Evolutionary conservation across 2,797 vertebrate species (phyloP), one percentile per base, ranked within the genome.

Genomic region (Arrhamphus sclerolepis): DNA sequence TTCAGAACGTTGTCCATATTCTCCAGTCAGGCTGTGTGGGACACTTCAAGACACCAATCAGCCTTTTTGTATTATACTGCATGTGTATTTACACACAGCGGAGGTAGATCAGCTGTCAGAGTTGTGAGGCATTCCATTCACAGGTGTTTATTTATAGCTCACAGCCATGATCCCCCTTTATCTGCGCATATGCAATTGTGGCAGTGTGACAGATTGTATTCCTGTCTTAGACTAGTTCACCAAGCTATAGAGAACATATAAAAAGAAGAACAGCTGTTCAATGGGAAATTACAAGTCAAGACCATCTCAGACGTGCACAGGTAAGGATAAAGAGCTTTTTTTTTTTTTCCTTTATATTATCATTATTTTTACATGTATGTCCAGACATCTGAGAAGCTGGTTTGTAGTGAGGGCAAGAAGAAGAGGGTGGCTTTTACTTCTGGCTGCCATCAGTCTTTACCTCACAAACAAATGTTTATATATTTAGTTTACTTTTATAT

Each of bases 281-380:
- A 98, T 98, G 97, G 96, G 96, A 70, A 98, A 99, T 92, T 98
- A 99, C 82, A 98, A 99, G 92, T 98, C 96, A 62, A 95, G 97
- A 93, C 97, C 95, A 11, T 95, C 93, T 16, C 97, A 98, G 89
- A 98, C 96, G 2, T 98, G 97, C 66, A 98, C 97, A 84, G 96
- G 96, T 98, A 98, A 94, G 69, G 76, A 13, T 38, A 49, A 0
- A 0, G 11, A 46, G 20, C 5, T 34, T 29, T 8, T 49, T 42
- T 66, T 3, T 28, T 19, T 11, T 24, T n/a, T n/a, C n/a, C n/a
- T n/a, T n/a, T n/a, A n/a, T 24, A 18, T 34, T 4, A 22, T 51
- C 43, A n/a, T 5, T 3, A 8, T 55, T 21, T 58, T 18, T 16
- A n/a, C 14, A 26, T 14, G 5, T 38, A 3, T 16, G 13, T 14